Percentiles rank a stretch among this genome's conserved stretches.
Evolutionary conservation across 2,797 vertebrate genomes (phyloP).

Genomic region (Rallus crepitans): DNA sequence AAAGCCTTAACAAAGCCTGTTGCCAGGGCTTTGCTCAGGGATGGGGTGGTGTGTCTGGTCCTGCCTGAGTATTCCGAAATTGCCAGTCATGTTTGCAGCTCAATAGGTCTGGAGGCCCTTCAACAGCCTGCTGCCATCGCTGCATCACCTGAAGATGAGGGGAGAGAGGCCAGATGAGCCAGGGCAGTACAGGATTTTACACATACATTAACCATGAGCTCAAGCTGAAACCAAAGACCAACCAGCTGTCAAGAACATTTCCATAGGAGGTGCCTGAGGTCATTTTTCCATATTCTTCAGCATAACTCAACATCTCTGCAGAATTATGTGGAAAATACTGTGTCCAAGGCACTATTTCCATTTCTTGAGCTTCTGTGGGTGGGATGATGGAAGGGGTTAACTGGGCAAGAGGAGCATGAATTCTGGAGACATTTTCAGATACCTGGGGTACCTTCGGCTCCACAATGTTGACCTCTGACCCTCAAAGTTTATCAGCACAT

Average conservation of each 20-base stretch:
- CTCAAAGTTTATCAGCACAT: constrained; percentile 70
- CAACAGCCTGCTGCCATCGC: background rate
- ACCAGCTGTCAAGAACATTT: background rate
- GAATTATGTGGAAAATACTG: background rate
- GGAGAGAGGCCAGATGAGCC: background rate
- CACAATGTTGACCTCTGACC: constrained; percentile 69
- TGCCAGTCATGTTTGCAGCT: background rate
- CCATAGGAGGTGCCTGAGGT: background rate
- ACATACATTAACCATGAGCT: background rate
- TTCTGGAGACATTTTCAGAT: constrained; percentile 66
- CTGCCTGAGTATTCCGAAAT: background rate
- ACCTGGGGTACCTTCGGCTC: constrained; percentile 75
- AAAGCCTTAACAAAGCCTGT: background rate
- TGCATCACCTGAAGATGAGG: background rate
- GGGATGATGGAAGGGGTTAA: constrained; percentile 67
- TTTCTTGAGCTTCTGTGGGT: background rate
- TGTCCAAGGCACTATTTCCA: background rate
- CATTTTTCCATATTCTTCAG: background rate
- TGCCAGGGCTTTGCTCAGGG: background rate
- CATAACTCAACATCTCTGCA: background rate
- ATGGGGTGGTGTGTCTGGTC: background rate
- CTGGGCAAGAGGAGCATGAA: background rate
- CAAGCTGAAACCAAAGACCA: background rate
- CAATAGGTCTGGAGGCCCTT: background rate
- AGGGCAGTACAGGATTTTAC: rapidly evolving